A percentile compares a stretch with the other conserved stretches of the same genome.
These are phyloP conservation scores for Parelbella ahira DNA, from an alignment of 2,888 invertebrate genomes.

Conservation along the genomic window DNA sequence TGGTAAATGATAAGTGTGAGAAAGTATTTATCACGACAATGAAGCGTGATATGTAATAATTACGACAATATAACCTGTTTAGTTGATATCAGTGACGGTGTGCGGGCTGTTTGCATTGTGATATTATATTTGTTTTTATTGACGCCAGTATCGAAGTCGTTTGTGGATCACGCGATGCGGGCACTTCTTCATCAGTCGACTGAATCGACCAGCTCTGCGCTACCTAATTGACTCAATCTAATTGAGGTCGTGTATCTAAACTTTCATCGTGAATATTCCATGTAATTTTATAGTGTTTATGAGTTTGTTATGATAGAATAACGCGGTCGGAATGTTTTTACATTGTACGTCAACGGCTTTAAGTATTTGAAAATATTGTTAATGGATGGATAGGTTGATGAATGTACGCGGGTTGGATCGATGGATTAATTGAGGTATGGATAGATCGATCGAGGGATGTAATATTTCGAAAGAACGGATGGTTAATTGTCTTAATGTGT, in stretches of 20 bases:
- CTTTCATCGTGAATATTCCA: constrained; percentile 21
- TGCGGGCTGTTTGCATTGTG: constrained; percentile 40
- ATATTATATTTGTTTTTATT: constrained; percentile 68
- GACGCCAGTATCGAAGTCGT: constrained; percentile 46
- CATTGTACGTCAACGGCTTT: no score
- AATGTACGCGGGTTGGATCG: no score
- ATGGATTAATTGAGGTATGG: no score
- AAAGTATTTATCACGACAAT: constrained; percentile 80
- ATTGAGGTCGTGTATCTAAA: constrained; percentile 31
- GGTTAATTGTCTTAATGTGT: no score
- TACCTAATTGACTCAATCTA: constrained; percentile 53
- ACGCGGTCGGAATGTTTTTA: no score
- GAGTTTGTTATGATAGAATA: no score
- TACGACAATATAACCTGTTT: constrained; percentile 76
- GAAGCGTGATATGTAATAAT: constrained; percentile 79
- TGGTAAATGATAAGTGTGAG: constrained; percentile 81
- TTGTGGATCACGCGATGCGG: constrained; percentile 58
- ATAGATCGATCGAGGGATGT: no score
- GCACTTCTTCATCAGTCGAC: constrained; percentile 48
- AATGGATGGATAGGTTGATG: no score
- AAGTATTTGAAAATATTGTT: no score
- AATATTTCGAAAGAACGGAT: no score
- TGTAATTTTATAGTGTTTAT: no score
- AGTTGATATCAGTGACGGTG: constrained; percentile 55
- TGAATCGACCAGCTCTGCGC: constrained; percentile 40